Evolutionary conservation across 2,797 vertebrate genomes (phyloP).

Genomic region (Prunella strophiata): DNA sequence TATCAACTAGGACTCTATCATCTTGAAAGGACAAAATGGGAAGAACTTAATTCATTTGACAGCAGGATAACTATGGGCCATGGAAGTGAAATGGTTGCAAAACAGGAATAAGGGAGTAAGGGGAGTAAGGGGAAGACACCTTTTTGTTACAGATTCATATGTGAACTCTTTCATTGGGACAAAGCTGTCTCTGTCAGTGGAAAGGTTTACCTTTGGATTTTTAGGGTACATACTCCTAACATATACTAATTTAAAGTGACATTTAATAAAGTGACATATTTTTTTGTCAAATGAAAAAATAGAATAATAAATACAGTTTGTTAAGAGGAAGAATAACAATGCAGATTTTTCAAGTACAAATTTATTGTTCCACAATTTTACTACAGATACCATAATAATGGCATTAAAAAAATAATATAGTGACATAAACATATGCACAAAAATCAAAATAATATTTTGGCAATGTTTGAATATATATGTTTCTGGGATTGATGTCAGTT

Average conservation of each 20-base stretch:
- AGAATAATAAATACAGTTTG: neutral
- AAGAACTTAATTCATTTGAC: neutral
- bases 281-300: neutral
- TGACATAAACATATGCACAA: neutral
- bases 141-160: neutral
- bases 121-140: accelerated
- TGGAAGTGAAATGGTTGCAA: neutral
- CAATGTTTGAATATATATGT: neutral
- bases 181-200: neutral
- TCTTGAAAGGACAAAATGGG: neutral
- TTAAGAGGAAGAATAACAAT: neutral
- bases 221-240: neutral
- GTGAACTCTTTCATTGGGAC: neutral
- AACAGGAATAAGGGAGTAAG: neutral
- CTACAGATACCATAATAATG: neutral
- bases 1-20: neutral
- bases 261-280: neutral
- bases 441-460: neutral
- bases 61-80: neutral
- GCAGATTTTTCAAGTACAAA: neutral
- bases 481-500: neutral
- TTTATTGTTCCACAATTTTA: neutral
- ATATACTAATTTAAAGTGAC: neutral
- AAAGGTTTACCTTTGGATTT: neutral
- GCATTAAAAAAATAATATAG: neutral